phyloP scores from a whole-genome alignment of 2,797 vertebrate species.

The Ctenopoma multispine region DNA sequence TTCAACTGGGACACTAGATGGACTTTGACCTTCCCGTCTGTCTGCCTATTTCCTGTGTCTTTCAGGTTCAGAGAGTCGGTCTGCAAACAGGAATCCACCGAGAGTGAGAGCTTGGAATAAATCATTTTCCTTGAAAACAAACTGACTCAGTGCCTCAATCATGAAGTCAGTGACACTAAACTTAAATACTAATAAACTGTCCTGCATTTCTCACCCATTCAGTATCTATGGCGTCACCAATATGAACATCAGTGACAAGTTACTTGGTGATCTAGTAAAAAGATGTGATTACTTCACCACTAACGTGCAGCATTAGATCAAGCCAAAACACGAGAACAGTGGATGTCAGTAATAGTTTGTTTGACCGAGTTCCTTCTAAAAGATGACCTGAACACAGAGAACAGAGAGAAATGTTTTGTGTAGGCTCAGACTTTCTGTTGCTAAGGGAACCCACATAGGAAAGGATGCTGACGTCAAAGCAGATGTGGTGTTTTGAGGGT shows the following conservation, averaged over 20 bases:
- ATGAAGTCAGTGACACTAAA: background rate
- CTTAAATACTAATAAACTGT: background rate
- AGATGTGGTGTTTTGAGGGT: slow-evolving; percentile 26
- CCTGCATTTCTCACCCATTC: background rate
- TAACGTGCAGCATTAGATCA: slow-evolving; percentile 8
- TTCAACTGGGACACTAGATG: slow-evolving; percentile 36
- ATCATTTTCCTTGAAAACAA: slow-evolving; percentile 2
- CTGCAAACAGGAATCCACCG: slow-evolving; percentile 33
- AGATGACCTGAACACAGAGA: slow-evolving; percentile 33
- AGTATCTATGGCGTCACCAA: slow-evolving; percentile 3
- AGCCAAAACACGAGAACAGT: slow-evolving; percentile 18
- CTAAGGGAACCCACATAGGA: slow-evolving; percentile 55
- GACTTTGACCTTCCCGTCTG: slow-evolving; percentile 63
- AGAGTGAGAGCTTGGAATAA: background rate
- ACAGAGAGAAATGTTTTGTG: slow-evolving; percentile 40
- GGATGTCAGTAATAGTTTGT: slow-evolving; percentile 33
- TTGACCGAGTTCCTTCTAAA: slow-evolving; percentile 33
- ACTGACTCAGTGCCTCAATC: background rate
- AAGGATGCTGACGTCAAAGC: slow-evolving; percentile 45
- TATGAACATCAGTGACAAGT: background rate
- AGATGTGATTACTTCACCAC: background rate
- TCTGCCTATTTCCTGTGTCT: slow-evolving; percentile 65
- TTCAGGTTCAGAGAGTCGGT: slow-evolving; percentile 41
- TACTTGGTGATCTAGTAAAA: background rate
- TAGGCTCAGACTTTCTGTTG: slow-evolving; percentile 61